Conservation (phyloP, 2,888 invertebrate species). For the Caenorhabditis sp. region DNA sequence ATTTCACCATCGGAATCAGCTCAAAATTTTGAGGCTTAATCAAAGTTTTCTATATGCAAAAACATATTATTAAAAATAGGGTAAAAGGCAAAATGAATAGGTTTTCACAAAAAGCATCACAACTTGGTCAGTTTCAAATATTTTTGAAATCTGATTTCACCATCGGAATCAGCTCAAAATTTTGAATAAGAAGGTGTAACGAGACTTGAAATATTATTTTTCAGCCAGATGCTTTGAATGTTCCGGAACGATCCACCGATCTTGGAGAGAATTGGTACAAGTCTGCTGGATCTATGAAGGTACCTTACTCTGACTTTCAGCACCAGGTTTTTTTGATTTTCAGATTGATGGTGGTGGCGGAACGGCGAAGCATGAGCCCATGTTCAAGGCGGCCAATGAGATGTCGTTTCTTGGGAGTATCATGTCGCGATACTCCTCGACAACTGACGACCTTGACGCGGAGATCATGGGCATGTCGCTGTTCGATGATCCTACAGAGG, state of each 20-base stretch:
- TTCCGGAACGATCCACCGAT: conserved; percentile 28
- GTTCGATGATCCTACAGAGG: conserved; percentile 55
- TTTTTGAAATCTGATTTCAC: no score
- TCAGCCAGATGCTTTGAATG: conserved; percentile 34
- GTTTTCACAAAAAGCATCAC: no score
- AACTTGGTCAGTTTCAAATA: no score
- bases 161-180: no score
- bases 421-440: conserved; percentile 8
- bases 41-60: no score
- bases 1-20: no score
- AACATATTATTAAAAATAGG: no score
- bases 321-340: conserved; percentile 3
- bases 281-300: conserved; percentile 7
- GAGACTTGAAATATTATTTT: neutral
- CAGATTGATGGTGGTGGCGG: conserved; percentile 40
- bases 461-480: conserved; percentile 36
- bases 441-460: neutral
- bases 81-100: no score
- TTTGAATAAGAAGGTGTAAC: no score
- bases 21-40: no score
- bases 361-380: neutral
- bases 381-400: conserved; percentile 19
- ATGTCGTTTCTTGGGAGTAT: conserved; percentile 39
- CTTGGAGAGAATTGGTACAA: conserved; percentile 41
- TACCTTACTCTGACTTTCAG: neutral